Evolutionary conservation across 1,140 invertebrate genomes (phyloP).

Genomic region (Luehdorfia chinensis): DNA sequence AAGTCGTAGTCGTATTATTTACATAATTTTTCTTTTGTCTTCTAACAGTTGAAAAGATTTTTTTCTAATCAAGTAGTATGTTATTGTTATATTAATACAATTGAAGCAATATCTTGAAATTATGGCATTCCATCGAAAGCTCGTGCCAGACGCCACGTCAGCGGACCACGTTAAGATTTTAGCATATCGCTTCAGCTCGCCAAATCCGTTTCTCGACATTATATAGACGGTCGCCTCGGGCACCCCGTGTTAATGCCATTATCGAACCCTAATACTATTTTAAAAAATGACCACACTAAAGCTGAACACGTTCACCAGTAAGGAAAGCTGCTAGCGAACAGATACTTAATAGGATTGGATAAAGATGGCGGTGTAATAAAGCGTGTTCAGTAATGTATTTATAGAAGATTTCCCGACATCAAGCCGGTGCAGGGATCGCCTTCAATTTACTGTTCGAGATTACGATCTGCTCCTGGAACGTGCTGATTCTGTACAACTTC

Average conservation of each 20-base stretch:
- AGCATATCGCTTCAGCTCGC: slow-evolving; percentile 60
- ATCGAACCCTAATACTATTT: slow-evolving; percentile 70
- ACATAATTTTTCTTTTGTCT: too few species aligned
- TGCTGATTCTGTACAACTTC: slow-evolving; percentile 25
- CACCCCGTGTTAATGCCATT: slow-evolving; percentile 64
- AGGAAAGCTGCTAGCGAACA: slow-evolving; percentile 55
- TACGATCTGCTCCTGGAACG: slow-evolving; percentile 41
- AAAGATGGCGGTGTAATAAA: slow-evolving; percentile 71
- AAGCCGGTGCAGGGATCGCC: slow-evolving; percentile 44
- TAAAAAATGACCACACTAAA: slow-evolving; percentile 68
- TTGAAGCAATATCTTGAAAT: slow-evolving; percentile 58
- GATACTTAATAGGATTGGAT: slow-evolving; percentile 72
- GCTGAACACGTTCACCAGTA: slow-evolving; percentile 48
- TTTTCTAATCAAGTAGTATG: slow-evolving; percentile 11
- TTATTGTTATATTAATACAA: slow-evolving; percentile 16
- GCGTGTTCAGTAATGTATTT: slow-evolving; percentile 71
- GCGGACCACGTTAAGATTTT: slow-evolving; percentile 48
- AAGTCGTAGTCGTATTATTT: too few species aligned
- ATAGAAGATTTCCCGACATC: slow-evolving; percentile 55
- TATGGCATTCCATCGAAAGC: slow-evolving; percentile 50
- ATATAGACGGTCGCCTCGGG: slow-evolving; percentile 48
- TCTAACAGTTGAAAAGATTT: slow-evolving; percentile 22
- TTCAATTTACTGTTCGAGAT: slow-evolving; percentile 54
- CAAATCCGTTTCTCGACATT: slow-evolving; percentile 46
- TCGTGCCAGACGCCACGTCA: slow-evolving; percentile 61